Conservation (phyloP, 2,888 invertebrate genomes). For the Deilephila porcellus region DNA sequence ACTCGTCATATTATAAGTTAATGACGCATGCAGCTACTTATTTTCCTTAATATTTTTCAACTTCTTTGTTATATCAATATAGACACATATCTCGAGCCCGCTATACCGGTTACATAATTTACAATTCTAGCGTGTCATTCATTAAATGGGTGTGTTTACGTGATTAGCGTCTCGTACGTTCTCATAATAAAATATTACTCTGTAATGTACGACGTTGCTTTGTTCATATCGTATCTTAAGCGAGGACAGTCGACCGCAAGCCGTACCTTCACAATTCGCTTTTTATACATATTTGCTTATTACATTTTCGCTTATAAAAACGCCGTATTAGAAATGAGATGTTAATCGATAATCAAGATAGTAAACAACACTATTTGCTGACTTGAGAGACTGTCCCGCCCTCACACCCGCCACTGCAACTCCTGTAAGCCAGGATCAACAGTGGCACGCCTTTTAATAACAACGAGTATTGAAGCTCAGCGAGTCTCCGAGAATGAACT, state of each 20-base stretch:
- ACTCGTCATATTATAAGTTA: slow-evolving; percentile 9
- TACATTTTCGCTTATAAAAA: slow-evolving; percentile 3
- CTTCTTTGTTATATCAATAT: background rate
- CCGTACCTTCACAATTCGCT: background rate
- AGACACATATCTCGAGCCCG: background rate
- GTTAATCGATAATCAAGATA: background rate
- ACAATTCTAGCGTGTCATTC: slow-evolving; percentile 14
- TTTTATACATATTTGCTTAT: background rate
- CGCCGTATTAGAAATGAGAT: background rate
- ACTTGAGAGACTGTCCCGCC: too few species aligned
- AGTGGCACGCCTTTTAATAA: too few species aligned
- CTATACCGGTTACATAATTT: slow-evolving; percentile 7
- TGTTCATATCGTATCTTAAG: slow-evolving; percentile 17
- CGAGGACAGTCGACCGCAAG: slow-evolving; percentile 38
- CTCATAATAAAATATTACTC: slow-evolving; percentile 21
- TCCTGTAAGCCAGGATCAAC: too few species aligned
- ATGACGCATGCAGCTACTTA: background rate
- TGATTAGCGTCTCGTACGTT: slow-evolving; percentile 28
- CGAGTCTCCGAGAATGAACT: too few species aligned
- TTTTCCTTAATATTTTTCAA: background rate
- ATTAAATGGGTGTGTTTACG: slow-evolving; percentile 23
- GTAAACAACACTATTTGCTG: background rate
- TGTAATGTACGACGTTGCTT: slow-evolving; percentile 19
- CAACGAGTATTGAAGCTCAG: too few species aligned
- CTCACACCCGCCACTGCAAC: too few species aligned